Base-by-base conservation (phyloP, 2,797 vertebrate species). In the Nannoperca obscura region DNA sequence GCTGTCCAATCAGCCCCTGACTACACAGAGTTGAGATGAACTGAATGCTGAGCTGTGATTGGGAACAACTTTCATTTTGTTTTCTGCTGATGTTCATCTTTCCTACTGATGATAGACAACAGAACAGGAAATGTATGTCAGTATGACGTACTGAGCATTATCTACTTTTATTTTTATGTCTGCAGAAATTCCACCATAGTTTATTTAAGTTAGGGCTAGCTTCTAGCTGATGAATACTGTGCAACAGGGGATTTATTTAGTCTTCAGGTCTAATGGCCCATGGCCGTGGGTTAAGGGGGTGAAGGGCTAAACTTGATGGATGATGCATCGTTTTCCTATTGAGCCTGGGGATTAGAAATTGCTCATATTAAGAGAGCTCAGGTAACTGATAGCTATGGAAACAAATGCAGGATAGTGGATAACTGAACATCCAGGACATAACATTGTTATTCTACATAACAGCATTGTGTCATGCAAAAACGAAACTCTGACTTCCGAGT, bases 341-440 rank as follows among this genome's bases (percentile, higher is more conserved):
- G 64, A 71, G 76, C 71, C 15, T 34, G 27, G 49, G 83, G 82
- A 89, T 90, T 83, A 89, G 14, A 70, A 54, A 53, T 66, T 61
- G 50, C 72, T 75, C 66, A 53, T 73, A 71, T 78, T 74, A 46
- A 68, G 22, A 73, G 49, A 64, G 61, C 64, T 67, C 38, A 49
- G 54, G 15, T 42, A 80, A 86, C 62, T 61, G 65, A 88, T 85
- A 74, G 40, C 71, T 65, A 63, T 67, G 74, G 63, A 77, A 70
- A 76, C 38, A 53, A 76, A 63, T 71, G 49, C 32, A 40, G 34
- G 34, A 49, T 58, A 78, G 15, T 1, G 2, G 52, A 77, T 77
- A 63, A 69, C n/a, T 19, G n/a, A 77, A 53, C 30, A 71, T 20
- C 6, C 38, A 22, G 24, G 62, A 42, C 69, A 62, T 81, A 62